Base-by-base conservation (phyloP, 2,113 vertebrate species). In the Girardinichthys multiradiatus region DNA sequence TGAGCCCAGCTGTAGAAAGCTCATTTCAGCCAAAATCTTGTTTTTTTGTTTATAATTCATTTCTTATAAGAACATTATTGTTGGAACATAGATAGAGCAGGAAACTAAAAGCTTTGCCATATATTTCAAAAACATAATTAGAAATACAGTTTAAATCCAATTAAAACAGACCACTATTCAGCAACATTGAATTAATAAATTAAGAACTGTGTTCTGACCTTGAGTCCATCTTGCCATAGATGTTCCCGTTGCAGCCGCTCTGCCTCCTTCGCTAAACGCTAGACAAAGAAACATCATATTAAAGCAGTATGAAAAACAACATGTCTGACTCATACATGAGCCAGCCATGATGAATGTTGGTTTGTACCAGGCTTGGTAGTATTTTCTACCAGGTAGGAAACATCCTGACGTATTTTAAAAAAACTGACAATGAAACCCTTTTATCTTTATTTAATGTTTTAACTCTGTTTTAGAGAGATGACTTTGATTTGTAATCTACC, bases 161-260 rank as follows among this genome's bases (percentile, higher is more conserved):
- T 7, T 10, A 35, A 35, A 61, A 12, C 24, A 39, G 19, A 57
- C 28, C 2, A 12, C 21, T 4, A 2, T 68, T 5, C 28, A n/a
- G 33, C n/a, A 8, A 39, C 5, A 5, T 61, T 3, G 57, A 51
- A 64, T 30, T 8, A 13, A 63, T 19, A 24, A 58, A 62, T 59
- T 62, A 28, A 12, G n/a, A 29, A n/a, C 48, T 33, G 24, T 3
- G 4, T 58, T 24, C 63, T 85, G 95, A 98, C 97, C 97, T 95
- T 96, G 86, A 99, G 97, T 76, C 95, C 96, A 85, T 99, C 98
- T 87, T 98, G 96, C 98, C 98, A 99, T 62, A 84, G 94, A 79
- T 99, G 97, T 82, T 96, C 94, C 83, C 94, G 95, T 92, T 99
- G 98, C 83, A 99, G 96, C 68, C 94, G 95, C 92, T 99, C 98